A percentile compares a stretch with the other conserved stretches of the same genome.
Evolutionary conservation across 2,797 vertebrate genomes (phyloP).

Genomic region (Pitangus sulphuratus): DNA sequence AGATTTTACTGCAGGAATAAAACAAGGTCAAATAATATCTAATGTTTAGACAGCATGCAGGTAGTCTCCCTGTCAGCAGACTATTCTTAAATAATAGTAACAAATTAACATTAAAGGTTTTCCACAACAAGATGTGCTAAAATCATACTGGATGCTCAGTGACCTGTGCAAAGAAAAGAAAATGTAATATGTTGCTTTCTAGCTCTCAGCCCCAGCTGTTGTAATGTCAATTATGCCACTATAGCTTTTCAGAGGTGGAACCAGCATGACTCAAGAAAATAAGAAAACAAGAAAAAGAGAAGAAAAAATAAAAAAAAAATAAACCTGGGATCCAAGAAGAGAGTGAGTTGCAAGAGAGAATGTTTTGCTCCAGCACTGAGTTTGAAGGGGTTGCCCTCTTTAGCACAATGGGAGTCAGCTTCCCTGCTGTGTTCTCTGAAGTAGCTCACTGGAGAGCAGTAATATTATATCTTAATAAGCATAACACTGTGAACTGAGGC

Average conservation of each 20-base stretch:
- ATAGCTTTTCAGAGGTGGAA: background rate
- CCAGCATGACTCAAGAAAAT: background rate
- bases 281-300: background rate
- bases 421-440: slow-evolving; percentile 67
- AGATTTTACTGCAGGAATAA: slow-evolving; percentile 19
- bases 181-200: background rate
- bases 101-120: background rate
- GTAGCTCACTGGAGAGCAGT: slow-evolving; percentile 52
- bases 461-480: slow-evolving; percentile 73
- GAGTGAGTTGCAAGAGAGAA: background rate
- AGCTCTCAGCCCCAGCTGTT: background rate
- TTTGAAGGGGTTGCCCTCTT: background rate
- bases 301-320: background rate
- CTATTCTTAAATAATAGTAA: slow-evolving; percentile 10
- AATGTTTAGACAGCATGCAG: background rate
- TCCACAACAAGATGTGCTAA: background rate
- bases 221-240: background rate
- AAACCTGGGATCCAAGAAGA: background rate
- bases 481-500: slow-evolving; percentile 60
- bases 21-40: slow-evolving; percentile 17
- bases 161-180: background rate
- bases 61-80: background rate
- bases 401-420: background rate
- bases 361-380: background rate
- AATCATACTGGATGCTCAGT: background rate